A percentile compares a stretch with the other conserved stretches of the same genome.
These are phyloP conservation scores for Zalophus californianus DNA, from an alignment of 2,797 vertebrate species.

Conservation along the genomic window DNA sequence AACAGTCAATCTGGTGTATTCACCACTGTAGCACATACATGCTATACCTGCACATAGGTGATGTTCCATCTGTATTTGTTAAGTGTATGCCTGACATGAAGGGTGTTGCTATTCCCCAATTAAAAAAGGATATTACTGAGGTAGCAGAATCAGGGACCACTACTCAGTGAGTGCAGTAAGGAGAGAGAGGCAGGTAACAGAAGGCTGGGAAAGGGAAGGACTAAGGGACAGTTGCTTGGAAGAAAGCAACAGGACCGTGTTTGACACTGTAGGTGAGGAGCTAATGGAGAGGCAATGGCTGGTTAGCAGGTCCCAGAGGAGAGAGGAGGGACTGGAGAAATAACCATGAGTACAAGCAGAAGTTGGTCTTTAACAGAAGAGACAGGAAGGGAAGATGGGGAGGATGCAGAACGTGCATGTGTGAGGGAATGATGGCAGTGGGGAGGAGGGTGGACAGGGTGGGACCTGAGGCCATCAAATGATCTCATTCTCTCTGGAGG, in stretches of 20 bases:
- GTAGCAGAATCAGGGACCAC: not conserved
- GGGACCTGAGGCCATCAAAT: not conserved
- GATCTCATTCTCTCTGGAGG: conserved; percentile 16
- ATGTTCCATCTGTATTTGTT: not conserved
- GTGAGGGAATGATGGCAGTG: not conserved
- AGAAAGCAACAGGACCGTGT: not conserved
- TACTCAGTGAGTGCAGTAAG: not conserved
- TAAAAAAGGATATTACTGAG: not conserved
- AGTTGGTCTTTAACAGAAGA: not conserved
- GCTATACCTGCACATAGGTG: not conserved
- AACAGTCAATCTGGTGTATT: not conserved
- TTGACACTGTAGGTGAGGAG: not conserved
- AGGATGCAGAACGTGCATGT: not conserved
- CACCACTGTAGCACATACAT: not conserved
- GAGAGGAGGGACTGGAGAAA: not conserved
- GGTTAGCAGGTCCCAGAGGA: not conserved
- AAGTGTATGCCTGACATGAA: not conserved
- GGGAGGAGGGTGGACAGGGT: not conserved
- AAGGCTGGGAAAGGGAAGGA: not conserved
- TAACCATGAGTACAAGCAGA: not conserved
- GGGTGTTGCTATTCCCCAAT: not conserved
- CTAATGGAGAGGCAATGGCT: not conserved
- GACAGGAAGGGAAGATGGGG: not conserved
- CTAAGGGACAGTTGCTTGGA: not conserved
- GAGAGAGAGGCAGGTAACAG: not conserved